phyloP scores from a whole-genome alignment of 2,888 invertebrate species.

The Melinaea menophilus region DNA sequence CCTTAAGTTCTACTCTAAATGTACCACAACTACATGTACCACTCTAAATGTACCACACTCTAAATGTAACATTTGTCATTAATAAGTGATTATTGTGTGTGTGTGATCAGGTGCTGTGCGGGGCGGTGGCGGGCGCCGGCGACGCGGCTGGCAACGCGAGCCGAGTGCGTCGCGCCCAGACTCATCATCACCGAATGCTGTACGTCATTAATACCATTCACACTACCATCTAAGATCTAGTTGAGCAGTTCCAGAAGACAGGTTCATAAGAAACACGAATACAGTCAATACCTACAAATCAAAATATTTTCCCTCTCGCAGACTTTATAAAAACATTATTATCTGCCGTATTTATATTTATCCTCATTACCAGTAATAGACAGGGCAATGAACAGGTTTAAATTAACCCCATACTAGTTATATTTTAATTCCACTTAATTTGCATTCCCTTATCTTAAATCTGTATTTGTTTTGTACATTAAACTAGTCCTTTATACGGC shows the following conservation, averaged over 20 bases:
- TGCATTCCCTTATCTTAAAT: constrained; percentile 26
- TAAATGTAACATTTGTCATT: too few species aligned
- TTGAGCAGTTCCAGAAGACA: neutral
- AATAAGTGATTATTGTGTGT: neutral
- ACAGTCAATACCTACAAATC: too few species aligned
- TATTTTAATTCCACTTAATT: constrained; percentile 25
- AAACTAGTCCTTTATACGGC: constrained; percentile 5
- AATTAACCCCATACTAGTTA: constrained; percentile 28
- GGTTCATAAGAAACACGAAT: too few species aligned
- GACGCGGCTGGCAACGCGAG: constrained; percentile 70
- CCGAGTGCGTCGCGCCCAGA: constrained; percentile 62
- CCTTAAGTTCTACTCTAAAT: too few species aligned
- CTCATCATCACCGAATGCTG: constrained; percentile 63
- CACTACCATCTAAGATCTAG: too few species aligned
- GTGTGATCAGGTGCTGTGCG: constrained; percentile 68
- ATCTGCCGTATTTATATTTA: constrained; percentile 15
- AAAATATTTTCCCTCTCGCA: neutral
- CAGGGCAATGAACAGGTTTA: constrained; percentile 24
- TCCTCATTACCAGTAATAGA: constrained; percentile 14
- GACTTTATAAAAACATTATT: neutral
- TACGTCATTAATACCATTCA: constrained; percentile 40
- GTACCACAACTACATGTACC: too few species aligned
- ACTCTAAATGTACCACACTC: too few species aligned
- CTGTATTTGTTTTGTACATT: constrained; percentile 13
- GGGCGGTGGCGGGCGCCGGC: constrained; percentile 72